Base-by-base conservation (phyloP, 2,888 invertebrate species). In the Dasysyrphus albostriatus region DNA sequence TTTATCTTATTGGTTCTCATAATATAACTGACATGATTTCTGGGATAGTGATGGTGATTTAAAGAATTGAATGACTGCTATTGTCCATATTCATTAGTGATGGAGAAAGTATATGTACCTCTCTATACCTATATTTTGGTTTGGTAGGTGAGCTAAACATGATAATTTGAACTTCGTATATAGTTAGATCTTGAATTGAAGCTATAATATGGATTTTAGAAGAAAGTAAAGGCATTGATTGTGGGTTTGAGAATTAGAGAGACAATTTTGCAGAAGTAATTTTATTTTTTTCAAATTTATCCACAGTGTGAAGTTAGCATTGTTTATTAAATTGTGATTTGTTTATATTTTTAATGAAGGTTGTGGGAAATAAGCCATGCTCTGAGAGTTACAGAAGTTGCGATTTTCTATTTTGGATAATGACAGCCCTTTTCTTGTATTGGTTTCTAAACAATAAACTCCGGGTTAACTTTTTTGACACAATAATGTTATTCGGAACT, bases 111-210 rank as follows among this genome's bases (percentile, higher is more conserved):
- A 19, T 19, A 19, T 19, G 14, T 58, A n/a, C n/a, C 14, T 34
- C 9, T 19, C 0, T 24, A n/a, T n/a, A 24, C 24, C 29, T 29
- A 3, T 29, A 29, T 47, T 44, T 16, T 14, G 14, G 47, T 24
- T 2, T 14, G 56, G 37, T 59, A n/a, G n/a, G n/a, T 42, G 24
- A 24, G 24, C 24, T 24, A 3, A 74, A 5, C 10, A 73, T 42
- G 39, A 58, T 42, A 67, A 72, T 67, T 80, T 67, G 16, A 79
- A 37, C 65, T 79, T 73, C n/a, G 34, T 32, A n/a, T 32, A n/a
- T 24, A 24, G 24, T 1, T 19, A 58, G 16, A 58, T 65, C 47
- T 65, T 32, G 12, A 65, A 16, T 65, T 32, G 9, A 29, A 42
- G 3, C 10, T 29, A 44, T 63, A 54, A 14, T 14, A 4, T 42